Evolutionary conservation across 1,140 invertebrate genomes (phyloP).

Genomic region (Drosophila sproati): DNA sequence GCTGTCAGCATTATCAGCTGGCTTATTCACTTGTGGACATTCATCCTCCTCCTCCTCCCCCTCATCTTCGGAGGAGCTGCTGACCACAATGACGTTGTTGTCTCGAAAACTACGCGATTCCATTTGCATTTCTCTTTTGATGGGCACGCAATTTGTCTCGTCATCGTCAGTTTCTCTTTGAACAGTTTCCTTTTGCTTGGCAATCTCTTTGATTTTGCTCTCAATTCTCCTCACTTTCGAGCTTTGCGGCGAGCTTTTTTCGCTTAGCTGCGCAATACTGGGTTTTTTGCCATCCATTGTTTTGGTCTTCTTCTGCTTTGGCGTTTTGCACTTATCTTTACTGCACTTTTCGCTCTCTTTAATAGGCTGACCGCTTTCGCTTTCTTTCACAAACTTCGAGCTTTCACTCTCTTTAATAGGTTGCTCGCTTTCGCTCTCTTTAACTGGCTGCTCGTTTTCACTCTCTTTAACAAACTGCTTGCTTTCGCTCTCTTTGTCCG

Average conservation of each 20-base stretch:
- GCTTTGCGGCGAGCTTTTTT: neutral
- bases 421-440: neutral
- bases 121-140: slow-evolving; percentile 22
- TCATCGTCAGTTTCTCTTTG: neutral
- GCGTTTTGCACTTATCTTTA: neutral
- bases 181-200: neutral
- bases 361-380: neutral
- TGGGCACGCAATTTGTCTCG: neutral
- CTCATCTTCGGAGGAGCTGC: slow-evolving; percentile 54
- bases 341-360: neutral
- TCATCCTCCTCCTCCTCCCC: neutral
- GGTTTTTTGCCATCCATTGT: slow-evolving; percentile 1
- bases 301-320: slow-evolving; percentile 26
- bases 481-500: neutral
- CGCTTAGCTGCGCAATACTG: neutral
- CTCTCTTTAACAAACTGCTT: neutral
- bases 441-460: neutral
- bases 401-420: neutral
- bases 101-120: neutral
- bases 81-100: slow-evolving; percentile 41
- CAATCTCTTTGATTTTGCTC: neutral
- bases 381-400: neutral
- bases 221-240: neutral
- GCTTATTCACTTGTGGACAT: neutral
- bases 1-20: slow-evolving; percentile 17